Base-by-base conservation (phyloP, 2,113 vertebrate genomes). In the Thalassarche chlororhynchos region DNA sequence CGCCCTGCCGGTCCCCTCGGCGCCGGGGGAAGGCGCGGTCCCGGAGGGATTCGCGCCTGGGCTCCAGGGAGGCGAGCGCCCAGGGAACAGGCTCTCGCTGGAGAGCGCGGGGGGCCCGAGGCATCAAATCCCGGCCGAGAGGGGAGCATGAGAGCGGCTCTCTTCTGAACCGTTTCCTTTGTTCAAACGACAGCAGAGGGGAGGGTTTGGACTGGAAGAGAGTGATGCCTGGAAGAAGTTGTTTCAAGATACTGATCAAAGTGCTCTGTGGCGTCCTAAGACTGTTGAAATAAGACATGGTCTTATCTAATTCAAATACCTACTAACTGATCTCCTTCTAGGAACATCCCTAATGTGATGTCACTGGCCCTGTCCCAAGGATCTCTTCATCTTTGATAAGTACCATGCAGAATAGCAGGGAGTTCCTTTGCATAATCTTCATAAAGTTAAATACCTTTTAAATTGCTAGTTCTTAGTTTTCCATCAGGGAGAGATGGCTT, bases 101-200 rank as follows among this genome's bases (percentile, higher is more conserved):
- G 17, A 46, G 25, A 10, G 38, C 9, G 20, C 11, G 6, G 18
- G 19, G 7, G 2, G 28, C 12, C 49, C 10, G 18, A 36, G 21
- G 19, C 29, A 46, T 9, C 58, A 46, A 49, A 46, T 32, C 47
- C 60, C 13, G 4, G 12, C 28, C 6, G 7, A 21, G 19, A 60
- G 9, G 5, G 8, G 10, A 15, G 62, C 6, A 34, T 19, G 26
- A 72, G 10, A 16, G 28, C 11, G 12, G 3, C 1, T 86, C 4
- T 34, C 21, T 28, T 69, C 36, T 36, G 46, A 83, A 36, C 46
- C 0, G 3, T 19, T 44, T 40, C 29, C 26, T 85, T 51, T 8
- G 0, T 7, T 57, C 46, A 8, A n/a, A 61, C 5, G 17, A 5
- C 28, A n/a, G 24, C 20, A 2, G 65, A 36, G 36, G 31, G 26